Base-by-base conservation (phyloP, 2,888 invertebrate genomes). In the Clanis bilineata region DNA sequence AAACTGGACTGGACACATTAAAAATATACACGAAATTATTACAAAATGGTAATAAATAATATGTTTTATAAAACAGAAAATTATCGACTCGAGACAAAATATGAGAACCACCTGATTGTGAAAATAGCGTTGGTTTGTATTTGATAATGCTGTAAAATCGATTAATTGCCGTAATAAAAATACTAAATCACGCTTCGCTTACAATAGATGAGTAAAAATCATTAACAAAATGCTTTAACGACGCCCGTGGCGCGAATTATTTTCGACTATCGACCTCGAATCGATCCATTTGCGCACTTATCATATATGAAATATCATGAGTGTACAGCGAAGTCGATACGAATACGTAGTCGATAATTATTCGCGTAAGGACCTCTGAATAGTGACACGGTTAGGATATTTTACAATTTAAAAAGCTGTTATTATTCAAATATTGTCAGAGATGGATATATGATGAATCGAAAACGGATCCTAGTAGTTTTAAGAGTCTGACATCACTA, bases 51-150 rank as follows among this genome's bases (percentile, higher is more conserved):
- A 61, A 51, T 64, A 71, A 74, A 76, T 76, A 80, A 64, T 54
- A 4, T 2, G 38, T 36, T 41, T 36, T 43, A 45, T 66, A 64
- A 58, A 93, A 93, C 95, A 98, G 99, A 99, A 94, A 99, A 99
- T 94, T 98, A 98, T 94, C 96, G 98, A 77, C 95, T 98, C 87
- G 98, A 98, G 93, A 98, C 98, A 88, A 97, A 97, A 90, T 98
- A 98, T 93, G 98, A 98, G 93, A 98, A 98, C 90, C 97, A 98
- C 93, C 95, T 99, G 89, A 98, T 99, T 93, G 96, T 97, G 92
- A 99, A 99, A 95, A 97, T 99, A 91, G 97, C 98, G 82, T 94
- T 98, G 95, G 96, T 96, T 94, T 94, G 95, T 95, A 95, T 94
- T 82, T 72, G 69, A 73, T 70, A 62, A 67, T 70, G 73, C 73